Percentiles rank a stretch among this genome's conserved stretches.
Conservation (phyloP, 2,113 vertebrate genomes). For the Rhea pennata region DNA sequence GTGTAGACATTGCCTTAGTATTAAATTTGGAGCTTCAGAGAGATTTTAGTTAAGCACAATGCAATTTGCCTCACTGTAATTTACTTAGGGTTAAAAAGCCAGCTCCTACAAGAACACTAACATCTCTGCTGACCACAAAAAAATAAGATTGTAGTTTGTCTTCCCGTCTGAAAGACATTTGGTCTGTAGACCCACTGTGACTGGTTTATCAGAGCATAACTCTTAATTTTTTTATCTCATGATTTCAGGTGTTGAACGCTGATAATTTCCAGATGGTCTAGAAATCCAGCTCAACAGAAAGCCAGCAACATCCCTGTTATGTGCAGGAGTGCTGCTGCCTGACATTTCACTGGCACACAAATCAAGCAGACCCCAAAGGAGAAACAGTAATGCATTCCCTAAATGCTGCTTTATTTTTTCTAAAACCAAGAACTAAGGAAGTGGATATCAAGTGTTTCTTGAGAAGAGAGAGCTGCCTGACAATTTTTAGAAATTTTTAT, state of each 20-base stretch:
- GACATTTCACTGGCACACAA: constrained; percentile 3
- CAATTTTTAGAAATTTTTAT: not conserved
- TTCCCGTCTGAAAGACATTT: not conserved
- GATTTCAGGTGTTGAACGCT: not conserved
- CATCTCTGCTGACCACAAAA: not conserved
- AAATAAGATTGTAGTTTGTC: not conserved
- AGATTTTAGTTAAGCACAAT: not conserved
- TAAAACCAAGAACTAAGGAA: not conserved
- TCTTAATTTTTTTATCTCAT: not conserved
- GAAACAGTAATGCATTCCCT: not conserved
- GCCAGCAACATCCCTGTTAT: not conserved
- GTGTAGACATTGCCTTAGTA: not conserved
- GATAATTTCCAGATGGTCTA: not conserved
- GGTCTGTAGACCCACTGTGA: not conserved
- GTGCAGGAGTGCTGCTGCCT: not conserved
- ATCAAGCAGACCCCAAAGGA: not conserved
- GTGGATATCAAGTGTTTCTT: not conserved
- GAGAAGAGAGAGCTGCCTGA: not conserved
- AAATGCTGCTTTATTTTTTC: not conserved
- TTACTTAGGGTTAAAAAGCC: not conserved
- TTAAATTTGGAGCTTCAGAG: not conserved
- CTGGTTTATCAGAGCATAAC: not conserved
- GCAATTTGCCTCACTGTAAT: not conserved
- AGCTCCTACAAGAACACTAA: not conserved
- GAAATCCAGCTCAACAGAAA: not conserved